Conservation (phyloP, 2,888 invertebrate species). For the Heliconius ethilla region DNA sequence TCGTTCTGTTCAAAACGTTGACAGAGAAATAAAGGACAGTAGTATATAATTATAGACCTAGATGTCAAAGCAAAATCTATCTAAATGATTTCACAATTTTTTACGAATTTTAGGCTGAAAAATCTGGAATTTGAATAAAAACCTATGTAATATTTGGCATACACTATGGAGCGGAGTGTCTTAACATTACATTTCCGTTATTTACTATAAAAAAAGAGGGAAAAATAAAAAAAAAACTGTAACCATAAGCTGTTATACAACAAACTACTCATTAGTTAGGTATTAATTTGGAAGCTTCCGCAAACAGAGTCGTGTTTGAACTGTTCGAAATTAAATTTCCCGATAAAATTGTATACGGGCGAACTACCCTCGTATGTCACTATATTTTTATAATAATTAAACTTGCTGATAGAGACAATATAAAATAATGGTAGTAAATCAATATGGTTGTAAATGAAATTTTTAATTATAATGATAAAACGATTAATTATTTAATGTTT, state of each 20-base stretch:
- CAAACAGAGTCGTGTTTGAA: slow-evolving; percentile 23
- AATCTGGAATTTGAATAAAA: too few species aligned
- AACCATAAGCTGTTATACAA: not conserved
- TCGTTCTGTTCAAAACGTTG: too few species aligned
- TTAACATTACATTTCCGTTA: not conserved
- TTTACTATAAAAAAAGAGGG: not conserved
- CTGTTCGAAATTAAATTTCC: slow-evolving; percentile 24
- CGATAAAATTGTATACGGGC: slow-evolving; percentile 12
- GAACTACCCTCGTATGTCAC: not conserved
- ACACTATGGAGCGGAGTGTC: not conserved
- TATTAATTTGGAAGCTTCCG: slow-evolving; percentile 20
- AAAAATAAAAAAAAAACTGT: not conserved
- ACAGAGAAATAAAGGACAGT: not conserved
- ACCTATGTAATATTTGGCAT: not conserved
- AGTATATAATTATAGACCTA: not conserved
- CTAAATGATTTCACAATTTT: too few species aligned
- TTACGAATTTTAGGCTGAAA: too few species aligned
- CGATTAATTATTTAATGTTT: too few species aligned
- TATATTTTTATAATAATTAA: not conserved
- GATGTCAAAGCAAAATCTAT: not conserved
- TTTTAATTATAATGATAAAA: too few species aligned
- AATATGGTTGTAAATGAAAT: not conserved
- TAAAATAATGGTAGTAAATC: not conserved
- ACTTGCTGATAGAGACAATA: not conserved
- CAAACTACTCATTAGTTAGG: slow-evolving; percentile 17